Base-by-base conservation (phyloP, 2,888 invertebrate species). In the Agrypnus murinus region DNA sequence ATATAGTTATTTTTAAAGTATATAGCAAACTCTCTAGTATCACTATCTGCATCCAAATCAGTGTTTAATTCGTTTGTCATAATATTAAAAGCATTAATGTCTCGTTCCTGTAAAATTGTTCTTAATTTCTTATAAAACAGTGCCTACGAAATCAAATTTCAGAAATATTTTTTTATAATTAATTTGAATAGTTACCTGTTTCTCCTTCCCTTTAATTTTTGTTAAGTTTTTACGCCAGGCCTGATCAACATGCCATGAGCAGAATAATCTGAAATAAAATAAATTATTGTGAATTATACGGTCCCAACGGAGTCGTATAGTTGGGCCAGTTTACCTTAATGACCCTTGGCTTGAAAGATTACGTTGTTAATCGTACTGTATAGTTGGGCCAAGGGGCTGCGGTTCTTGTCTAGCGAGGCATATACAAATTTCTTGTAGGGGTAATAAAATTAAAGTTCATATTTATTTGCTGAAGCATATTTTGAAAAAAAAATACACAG, bases 211-310 rank as follows among this genome's bases (percentile, higher is more conserved):
- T 57, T 72, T 72, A 7, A 77, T 72, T 64, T 73, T 71, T 14
- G 7, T 9, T 32, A 79, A 46, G 64, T 77, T 76, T 62, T 74
- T 73, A 46, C 72, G 59, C 78, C 78, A 78, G 9, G 73, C 71
- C 17, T 71, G 46, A 43, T 79, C 79, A 7, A 80, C 71, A 57
- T 77, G 77, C 81, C 80, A 81, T 2, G 74, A 53, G 63, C 78
- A 79, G 48, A 74, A 71, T 32, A 79, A 58, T 19, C 74, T 75
- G 40, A 46, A 68, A 71, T 31, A 45, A 34, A 58, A 25, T 15
- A 2, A 14, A 1, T n/a, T n/a, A n/a, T n/a, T n/a, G n/a, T n/a
- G n/a, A n/a, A n/a, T n/a, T n/a, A n/a, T n/a, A n/a, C n/a, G n/a
- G n/a, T n/a, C n/a, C n/a, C n/a, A n/a, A n/a, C n/a, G n/a, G n/a